These are phyloP conservation scores for Coracopsis vasa DNA, from an alignment of 2,113 vertebrate species.

Conservation along the genomic window DNA sequence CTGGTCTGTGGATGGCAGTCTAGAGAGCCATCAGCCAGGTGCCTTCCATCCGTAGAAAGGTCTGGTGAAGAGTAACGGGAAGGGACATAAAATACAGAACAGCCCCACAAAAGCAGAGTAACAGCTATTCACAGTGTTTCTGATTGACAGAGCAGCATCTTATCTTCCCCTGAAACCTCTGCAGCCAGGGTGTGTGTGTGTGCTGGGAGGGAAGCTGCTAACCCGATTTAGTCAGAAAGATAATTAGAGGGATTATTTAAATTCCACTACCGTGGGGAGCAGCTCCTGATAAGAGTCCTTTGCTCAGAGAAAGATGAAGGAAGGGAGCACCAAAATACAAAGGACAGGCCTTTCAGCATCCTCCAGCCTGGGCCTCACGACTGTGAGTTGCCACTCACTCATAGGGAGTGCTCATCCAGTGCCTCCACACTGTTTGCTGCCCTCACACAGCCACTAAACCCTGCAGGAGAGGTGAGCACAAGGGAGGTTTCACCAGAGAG, in stretches of 20 bases:
- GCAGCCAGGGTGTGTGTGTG: not conserved
- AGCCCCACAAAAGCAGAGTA: not conserved
- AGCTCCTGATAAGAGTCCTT: not conserved
- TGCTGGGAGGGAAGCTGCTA: not conserved
- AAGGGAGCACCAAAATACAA: not conserved
- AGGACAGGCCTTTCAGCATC: not conserved
- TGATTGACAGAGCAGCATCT: not conserved
- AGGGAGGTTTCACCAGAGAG: not conserved
- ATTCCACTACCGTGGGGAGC: not conserved
- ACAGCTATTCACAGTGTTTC: not conserved
- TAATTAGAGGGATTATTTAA: conserved; percentile 23
- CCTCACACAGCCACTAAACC: fast-evolving
- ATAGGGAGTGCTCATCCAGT: not conserved
- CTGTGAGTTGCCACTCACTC: not conserved
- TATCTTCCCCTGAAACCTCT: not conserved
- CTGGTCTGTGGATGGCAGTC: conserved; percentile 46
- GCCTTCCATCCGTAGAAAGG: not conserved
- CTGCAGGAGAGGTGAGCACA: not conserved
- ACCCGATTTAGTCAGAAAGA: not conserved
- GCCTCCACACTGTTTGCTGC: not conserved
- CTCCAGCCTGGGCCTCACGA: not conserved
- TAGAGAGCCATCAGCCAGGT: not conserved
- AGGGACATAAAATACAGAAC: not conserved
- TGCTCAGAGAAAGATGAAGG: not conserved
- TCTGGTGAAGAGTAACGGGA: not conserved